Evolutionary conservation across 2,797 vertebrate genomes (phyloP), one percentile per base, ranked within the genome.

Genomic region (Melanotaenia boesemani): DNA sequence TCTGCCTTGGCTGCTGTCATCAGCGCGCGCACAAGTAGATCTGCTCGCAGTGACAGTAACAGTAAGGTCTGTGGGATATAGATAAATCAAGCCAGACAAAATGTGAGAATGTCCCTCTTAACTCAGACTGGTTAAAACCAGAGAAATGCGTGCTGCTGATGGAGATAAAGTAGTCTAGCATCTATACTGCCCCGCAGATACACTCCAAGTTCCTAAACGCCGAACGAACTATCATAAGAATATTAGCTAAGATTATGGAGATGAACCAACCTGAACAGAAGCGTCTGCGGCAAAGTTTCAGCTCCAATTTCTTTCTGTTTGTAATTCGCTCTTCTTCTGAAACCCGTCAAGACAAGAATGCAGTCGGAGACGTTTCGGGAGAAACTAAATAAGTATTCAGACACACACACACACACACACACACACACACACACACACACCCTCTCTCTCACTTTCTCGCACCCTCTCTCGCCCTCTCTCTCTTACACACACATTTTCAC

Each of bases 301-400:
- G 78, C 76, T 30, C 52, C 32, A 34, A 22, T 48, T 24, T 65
- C n/a, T 46, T 15, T 26, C 12, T 52, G 59, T 44, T 70, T 63
- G 18, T 59, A 41, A 10, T 75, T 89, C 78, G 83, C 84, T 87
- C 75, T 62, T 52, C 76, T 76, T 65, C 69, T 65, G 63, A 63
- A 71, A 72, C 72, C 73, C 73, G 80, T 67, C 83, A 86, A 75
- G 81, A 76, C 67, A 89, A 90, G 84, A 93, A 86, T 89, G 90
- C 87, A 81, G 81, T 63, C 66, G 72, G 79, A 63, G 81, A 78
- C 77, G 87, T 79, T 82, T 81, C 76, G 71, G 63, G 64, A 84
- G 86, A 86, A 88, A 88, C 81, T 78, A 87, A 80, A 80, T 62
- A 84, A 85, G 79, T 81, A 54, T 81, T 65, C 76, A 68, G 70